Evolutionary conservation across 2,113 vertebrate genomes (phyloP).

Genomic region (Urocolius indicus): DNA sequence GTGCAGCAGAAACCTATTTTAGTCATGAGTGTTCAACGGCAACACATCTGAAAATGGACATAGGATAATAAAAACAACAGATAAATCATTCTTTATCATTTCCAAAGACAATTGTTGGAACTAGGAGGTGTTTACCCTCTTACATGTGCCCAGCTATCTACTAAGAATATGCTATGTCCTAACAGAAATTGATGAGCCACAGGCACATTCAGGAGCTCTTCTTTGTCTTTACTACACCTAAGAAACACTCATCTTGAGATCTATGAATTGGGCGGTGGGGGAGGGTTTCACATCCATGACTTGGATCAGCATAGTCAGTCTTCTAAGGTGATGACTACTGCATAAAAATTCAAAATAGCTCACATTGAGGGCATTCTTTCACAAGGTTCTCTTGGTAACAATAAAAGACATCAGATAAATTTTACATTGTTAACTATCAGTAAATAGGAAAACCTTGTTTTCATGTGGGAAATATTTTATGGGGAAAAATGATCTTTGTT

Average conservation of each 20-base stretch:
- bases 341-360: neutral
- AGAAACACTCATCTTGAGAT: neutral
- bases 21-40: neutral
- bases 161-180: neutral
- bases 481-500: neutral
- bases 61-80: neutral
- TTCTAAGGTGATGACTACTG: rapidly evolving
- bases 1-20: neutral
- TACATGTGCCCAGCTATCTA: neutral
- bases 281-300: neutral
- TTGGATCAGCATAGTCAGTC: rapidly evolving
- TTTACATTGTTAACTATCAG: neutral
- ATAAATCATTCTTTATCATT: neutral
- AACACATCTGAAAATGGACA: constrained; percentile 15
- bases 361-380: neutral
- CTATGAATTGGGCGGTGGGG: neutral
- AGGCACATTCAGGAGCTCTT: neutral
- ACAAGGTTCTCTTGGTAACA: neutral
- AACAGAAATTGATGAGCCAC: neutral
- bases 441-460: neutral
- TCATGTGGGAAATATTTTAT: neutral
- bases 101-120: neutral
- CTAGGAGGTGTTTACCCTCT: neutral
- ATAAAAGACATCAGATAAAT: neutral
- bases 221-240: neutral